phyloP scores from a whole-genome alignment of 1,140 invertebrate species.

The Pissodes strobi region DNA sequence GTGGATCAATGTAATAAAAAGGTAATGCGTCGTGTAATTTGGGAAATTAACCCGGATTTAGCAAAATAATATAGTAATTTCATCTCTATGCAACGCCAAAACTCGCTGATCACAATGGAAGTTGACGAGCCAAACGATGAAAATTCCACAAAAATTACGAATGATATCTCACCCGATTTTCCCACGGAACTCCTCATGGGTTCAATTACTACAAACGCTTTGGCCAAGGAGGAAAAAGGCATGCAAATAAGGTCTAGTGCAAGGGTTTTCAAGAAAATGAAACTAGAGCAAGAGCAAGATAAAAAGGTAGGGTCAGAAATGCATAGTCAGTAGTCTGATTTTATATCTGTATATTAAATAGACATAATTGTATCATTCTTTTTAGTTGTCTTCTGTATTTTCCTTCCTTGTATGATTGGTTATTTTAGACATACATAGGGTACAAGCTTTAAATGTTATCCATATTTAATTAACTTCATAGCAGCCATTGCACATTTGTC shows the following conservation, averaged over 20 bases:
- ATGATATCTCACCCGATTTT: background rate
- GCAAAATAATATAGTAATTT: background rate
- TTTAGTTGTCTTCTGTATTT: too few relatives aligned
- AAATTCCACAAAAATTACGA: constrained; percentile 14
- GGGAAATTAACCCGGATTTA: background rate
- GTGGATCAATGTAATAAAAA: background rate
- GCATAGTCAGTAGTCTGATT: too few relatives aligned
- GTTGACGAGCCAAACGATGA: constrained; percentile 24
- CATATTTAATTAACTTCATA: too few relatives aligned
- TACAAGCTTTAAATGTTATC: too few relatives aligned
- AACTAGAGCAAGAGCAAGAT: constrained; percentile 53
- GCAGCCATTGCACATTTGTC: too few relatives aligned
- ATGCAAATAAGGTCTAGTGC: constrained; percentile 67
- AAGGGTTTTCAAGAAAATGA: constrained; percentile 68
- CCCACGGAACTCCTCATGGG: constrained; percentile 28
- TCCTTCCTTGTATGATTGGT: too few relatives aligned
- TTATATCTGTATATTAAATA: too few relatives aligned
- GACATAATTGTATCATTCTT: too few relatives aligned
- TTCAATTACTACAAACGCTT: constrained; percentile 31
- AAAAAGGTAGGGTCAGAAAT: constrained; percentile 23
- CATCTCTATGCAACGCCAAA: constrained; percentile 9
- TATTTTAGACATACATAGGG: background rate
- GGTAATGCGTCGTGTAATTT: background rate
- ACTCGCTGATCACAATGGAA: constrained; percentile 26
- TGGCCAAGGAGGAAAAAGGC: constrained; percentile 48